These are phyloP conservation scores for Melanerpes aurifrons DNA, from an alignment of 2,113 vertebrate genomes.

Conservation along the genomic window DNA sequence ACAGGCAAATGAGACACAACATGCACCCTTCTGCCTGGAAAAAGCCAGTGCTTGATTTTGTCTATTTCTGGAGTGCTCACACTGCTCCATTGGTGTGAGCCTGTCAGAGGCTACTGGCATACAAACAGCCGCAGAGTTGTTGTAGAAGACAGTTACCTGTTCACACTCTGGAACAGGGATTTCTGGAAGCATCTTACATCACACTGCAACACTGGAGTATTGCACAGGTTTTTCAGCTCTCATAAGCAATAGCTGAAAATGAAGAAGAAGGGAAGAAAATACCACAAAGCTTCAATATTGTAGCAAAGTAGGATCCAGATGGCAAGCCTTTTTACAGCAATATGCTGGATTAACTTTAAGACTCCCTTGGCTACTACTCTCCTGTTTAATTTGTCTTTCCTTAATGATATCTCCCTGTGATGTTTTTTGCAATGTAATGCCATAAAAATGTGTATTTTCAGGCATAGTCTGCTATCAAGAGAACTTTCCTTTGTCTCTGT, in stretches of 20 bases:
- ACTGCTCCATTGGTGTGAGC: not conserved
- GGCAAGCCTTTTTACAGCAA: conserved; percentile 68
- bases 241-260: conserved; percentile 46
- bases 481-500: not conserved
- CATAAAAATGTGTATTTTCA: not conserved
- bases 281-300: conserved; percentile 35
- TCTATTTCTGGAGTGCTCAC: not conserved
- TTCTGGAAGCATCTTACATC: conserved; percentile 17
- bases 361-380: conserved; percentile 40
- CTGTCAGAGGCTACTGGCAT: not conserved
- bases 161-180: not conserved
- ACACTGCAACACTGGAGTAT: not conserved
- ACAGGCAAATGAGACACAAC: not conserved
- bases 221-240: not conserved
- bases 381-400: conserved; percentile 54
- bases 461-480: not conserved
- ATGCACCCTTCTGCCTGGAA: not conserved
- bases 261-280: conserved; percentile 54
- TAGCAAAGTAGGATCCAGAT: conserved; percentile 68
- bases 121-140: not conserved
- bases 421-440: conserved; percentile 1
- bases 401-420: not conserved
- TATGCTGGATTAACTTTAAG: conserved; percentile 55
- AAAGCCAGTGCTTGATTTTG: not conserved
- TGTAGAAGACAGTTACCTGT: not conserved